phyloP scores from a whole-genome alignment of 2,797 vertebrate species.

The Margarornis squamiger region DNA sequence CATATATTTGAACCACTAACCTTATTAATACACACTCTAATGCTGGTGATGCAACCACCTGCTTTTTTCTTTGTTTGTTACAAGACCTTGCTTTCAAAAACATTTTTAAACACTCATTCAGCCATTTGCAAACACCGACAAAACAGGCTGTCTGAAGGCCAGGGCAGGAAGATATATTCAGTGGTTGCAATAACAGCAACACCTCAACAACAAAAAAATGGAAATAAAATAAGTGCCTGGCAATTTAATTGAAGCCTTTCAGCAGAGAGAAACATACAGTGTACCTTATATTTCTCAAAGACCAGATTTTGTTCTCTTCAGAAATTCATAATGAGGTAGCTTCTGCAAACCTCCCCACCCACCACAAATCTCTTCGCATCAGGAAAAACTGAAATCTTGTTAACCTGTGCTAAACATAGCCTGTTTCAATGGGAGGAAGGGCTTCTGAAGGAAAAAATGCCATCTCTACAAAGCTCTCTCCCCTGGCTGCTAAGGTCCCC shows the following conservation, averaged over 20 bases:
- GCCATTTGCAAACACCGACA: background rate
- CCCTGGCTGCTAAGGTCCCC: background rate
- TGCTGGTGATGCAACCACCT: background rate
- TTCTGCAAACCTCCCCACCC: background rate
- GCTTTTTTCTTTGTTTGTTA: background rate
- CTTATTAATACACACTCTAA: background rate
- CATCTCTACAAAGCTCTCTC: background rate
- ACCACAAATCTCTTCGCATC: background rate
- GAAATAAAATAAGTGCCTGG: background rate
- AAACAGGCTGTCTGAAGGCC: background rate
- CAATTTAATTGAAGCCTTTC: background rate
- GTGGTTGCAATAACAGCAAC: background rate
- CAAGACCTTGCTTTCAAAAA: background rate
- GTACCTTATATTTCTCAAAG: background rate
- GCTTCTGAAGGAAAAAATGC: background rate
- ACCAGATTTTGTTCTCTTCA: background rate
- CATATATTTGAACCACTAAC: background rate
- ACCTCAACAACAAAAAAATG: background rate
- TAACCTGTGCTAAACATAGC: background rate
- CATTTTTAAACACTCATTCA: background rate
- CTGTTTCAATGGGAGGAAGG: background rate
- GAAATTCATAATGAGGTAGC: background rate
- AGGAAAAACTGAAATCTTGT: background rate
- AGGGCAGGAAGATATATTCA: background rate
- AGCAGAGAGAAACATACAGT: background rate